Percentiles rank a stretch among this genome's conserved stretches.
These are phyloP conservation scores for Phaenicophaeus curvirostris DNA, from an alignment of 2,797 vertebrate genomes.

Conservation along the genomic window DNA sequence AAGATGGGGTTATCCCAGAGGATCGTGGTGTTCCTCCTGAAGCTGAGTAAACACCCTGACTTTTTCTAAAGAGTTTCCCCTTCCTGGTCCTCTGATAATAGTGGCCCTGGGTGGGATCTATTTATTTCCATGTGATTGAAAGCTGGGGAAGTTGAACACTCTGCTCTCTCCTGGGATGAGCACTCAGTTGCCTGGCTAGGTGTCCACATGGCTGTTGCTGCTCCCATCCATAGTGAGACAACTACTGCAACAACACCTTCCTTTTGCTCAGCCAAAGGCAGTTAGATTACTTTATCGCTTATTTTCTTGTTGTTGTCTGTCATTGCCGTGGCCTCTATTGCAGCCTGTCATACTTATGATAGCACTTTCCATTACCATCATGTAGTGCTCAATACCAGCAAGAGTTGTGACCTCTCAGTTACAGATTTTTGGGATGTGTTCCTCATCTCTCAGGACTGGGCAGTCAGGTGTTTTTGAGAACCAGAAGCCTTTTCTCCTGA, in stretches of 20 bases:
- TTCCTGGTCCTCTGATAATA: not conserved
- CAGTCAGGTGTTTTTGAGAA: not conserved
- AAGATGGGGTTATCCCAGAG: not conserved
- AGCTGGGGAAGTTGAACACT: not conserved
- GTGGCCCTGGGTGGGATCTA: not conserved
- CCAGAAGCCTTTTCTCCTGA: not conserved
- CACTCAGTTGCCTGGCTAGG: not conserved
- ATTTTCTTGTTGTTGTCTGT: not conserved
- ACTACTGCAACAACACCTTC: not conserved
- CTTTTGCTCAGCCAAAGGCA: not conserved
- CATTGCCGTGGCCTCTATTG: not conserved
- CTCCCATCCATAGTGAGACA: not conserved
- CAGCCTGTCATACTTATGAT: not conserved
- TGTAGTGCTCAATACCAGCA: not conserved
- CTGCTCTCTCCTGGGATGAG: not conserved
- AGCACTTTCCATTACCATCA: not conserved
- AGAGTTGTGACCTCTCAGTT: not conserved
- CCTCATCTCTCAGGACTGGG: not conserved
- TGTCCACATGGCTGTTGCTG: fast-evolving
- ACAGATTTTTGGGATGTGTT: not conserved
- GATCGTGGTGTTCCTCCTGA: not conserved
- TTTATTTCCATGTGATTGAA: not conserved
- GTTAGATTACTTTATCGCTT: not conserved
- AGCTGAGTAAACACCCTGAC: not conserved
- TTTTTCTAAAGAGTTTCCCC: not conserved